Conservation (phyloP, 2,888 invertebrate species). For the Euphydryas editha region DNA sequence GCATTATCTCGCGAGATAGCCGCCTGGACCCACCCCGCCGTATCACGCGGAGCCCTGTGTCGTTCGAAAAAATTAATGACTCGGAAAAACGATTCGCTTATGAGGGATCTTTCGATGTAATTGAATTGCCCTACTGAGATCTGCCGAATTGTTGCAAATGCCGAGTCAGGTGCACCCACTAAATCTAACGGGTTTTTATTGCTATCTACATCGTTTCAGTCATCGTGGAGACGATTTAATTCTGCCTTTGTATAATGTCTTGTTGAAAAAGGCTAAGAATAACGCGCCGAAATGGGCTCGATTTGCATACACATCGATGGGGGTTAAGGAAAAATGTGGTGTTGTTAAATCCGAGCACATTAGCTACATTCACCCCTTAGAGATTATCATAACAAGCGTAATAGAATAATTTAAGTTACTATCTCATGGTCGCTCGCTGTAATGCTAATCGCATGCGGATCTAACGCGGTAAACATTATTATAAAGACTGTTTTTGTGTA, state of each 20-base stretch:
- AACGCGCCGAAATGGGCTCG: constrained; percentile 30
- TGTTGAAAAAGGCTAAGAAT: constrained; percentile 3
- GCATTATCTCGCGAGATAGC: constrained; percentile 84
- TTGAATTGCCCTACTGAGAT: constrained; percentile 82
- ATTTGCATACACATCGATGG: constrained; percentile 52
- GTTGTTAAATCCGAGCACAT: constrained; percentile 66
- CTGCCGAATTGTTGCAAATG: constrained; percentile 67
- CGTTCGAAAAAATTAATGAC: constrained; percentile 84
- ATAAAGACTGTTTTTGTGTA: constrained; percentile 68
- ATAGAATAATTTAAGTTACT: constrained; percentile 76
- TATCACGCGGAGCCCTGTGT: constrained; percentile 79
- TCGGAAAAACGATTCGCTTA: constrained; percentile 84
- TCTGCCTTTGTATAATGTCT: neutral
- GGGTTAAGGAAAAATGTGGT: constrained; percentile 56
- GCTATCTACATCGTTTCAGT: constrained; percentile 9
- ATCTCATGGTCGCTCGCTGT: constrained; percentile 58
- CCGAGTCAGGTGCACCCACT: constrained; percentile 56
- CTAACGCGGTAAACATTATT: constrained; percentile 68
- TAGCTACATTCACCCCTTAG: constrained; percentile 67
- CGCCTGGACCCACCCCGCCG: constrained; percentile 62
- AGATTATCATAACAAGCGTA: constrained; percentile 77
- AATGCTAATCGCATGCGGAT: constrained; percentile 69
- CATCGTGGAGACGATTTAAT: neutral
- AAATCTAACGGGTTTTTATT: constrained; percentile 22
- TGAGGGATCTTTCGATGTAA: constrained; percentile 84